Conservation (phyloP, 2,113 vertebrate genomes). For the western clawed frog (Xenopus tropicalis) region DNA sequence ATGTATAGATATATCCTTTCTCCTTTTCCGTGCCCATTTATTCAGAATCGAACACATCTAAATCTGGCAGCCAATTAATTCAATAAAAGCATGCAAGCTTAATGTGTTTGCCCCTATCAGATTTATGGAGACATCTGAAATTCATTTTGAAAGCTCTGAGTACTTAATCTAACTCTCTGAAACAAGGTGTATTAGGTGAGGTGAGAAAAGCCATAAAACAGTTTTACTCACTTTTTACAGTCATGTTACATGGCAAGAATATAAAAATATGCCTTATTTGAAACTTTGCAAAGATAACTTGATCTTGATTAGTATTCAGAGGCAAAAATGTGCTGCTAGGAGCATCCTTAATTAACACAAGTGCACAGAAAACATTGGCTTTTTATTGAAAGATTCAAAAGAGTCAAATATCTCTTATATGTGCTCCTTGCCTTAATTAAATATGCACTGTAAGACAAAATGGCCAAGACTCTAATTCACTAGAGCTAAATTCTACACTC, state of each 20-base stretch:
- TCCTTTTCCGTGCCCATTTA: constrained; percentile 17
- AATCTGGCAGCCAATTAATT: constrained; percentile 37
- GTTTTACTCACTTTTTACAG: constrained; percentile 38
- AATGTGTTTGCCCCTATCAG: constrained; percentile 41
- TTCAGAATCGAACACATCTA: constrained; percentile 7
- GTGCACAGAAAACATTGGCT: not conserved
- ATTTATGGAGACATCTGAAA: constrained; percentile 44
- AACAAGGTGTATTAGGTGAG: constrained; percentile 41
- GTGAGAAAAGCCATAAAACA: constrained; percentile 38
- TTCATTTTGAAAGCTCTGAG: constrained; percentile 39
- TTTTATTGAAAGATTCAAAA: not conserved
- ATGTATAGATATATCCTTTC: not conserved
- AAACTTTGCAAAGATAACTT: constrained; percentile 23
- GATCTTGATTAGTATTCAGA: constrained; percentile 22
- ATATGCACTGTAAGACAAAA: not conserved
- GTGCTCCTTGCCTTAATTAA: not conserved
- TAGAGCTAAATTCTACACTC: too few species aligned
- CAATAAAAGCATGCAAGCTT: constrained; percentile 41
- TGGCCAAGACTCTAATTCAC: not conserved
- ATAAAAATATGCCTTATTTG: constrained; percentile 28
- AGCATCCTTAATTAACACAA: constrained; percentile 26
- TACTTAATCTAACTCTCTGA: constrained; percentile 41
- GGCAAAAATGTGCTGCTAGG: constrained; percentile 16
- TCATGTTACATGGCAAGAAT: constrained; percentile 28
- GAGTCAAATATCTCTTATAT: constrained; percentile 7